Conservation (phyloP, 2,113 vertebrate species). For the Parus major region DNA sequence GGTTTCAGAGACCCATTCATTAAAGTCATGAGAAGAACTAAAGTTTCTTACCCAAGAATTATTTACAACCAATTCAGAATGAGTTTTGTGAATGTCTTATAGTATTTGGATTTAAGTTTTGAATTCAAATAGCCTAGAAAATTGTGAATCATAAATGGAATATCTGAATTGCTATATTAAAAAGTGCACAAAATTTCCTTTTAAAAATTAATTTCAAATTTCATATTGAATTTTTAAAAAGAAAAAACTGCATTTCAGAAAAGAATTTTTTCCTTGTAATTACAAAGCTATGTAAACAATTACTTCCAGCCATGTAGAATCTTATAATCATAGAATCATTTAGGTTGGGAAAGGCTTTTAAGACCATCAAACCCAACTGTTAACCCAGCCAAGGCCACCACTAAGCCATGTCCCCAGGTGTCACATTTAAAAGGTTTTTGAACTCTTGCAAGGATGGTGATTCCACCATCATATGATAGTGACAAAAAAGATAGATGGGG, state of each 20-base stretch:
- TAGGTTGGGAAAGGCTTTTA: neutral
- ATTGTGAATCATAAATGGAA: accelerated
- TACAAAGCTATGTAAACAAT: neutral
- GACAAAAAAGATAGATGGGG: neutral
- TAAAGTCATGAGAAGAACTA: neutral
- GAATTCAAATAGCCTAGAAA: neutral
- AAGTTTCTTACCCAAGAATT: neutral
- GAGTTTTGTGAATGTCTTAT: neutral
- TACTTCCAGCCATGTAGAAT: neutral
- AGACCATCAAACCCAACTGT: neutral
- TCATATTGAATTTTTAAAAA: neutral
- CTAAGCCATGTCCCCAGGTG: neutral
- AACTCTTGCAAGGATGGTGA: neutral
- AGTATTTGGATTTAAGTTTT: neutral
- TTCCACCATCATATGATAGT: neutral
- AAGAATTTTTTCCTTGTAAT: neutral
- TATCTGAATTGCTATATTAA: neutral
- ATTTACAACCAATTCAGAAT: accelerated
- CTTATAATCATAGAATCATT: neutral
- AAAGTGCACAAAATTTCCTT: neutral
- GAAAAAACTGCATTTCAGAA: neutral
- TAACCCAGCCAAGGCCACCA: neutral
- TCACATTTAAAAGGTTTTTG: neutral
- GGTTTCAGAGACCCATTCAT: neutral
- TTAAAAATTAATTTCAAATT: neutral